Percentiles rank a stretch among this genome's conserved stretches.
Evolutionary conservation across 92 coral and sea anemone species (phyloP).

Genomic region (Siderastrea radians): DNA sequence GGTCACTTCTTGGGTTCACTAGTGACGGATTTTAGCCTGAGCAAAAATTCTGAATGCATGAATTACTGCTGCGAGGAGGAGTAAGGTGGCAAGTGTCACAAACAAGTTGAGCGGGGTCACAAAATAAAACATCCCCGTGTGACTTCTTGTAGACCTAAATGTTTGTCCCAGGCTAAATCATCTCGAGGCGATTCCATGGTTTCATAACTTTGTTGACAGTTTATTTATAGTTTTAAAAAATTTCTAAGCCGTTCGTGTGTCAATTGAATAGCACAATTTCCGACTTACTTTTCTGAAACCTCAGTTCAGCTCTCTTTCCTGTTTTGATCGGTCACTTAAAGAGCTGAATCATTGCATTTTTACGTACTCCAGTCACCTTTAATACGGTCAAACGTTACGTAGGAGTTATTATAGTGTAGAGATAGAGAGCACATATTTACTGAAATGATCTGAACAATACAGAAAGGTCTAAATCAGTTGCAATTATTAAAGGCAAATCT

Average conservation of each 20-base stretch:
- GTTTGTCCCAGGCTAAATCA: no score
- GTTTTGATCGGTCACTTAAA: not conserved
- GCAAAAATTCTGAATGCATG: not conserved
- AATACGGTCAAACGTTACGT: not conserved
- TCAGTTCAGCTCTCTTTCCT: not conserved
- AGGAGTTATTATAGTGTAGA: no score
- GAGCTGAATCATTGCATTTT: no score
- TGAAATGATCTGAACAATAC: no score
- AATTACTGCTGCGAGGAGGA: not conserved
- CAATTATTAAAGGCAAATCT: no score
- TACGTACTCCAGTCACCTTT: not conserved
- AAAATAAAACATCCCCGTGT: not conserved
- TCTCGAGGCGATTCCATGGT: not conserved
- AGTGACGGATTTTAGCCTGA: not conserved
- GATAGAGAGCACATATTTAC: no score
- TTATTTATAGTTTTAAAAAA: not conserved
- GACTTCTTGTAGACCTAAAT: not conserved
- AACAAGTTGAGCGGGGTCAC: not conserved
- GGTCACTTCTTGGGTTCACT: not conserved
- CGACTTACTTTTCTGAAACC: not conserved
- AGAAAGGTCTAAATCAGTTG: no score
- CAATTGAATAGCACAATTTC: not conserved
- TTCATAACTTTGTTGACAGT: not conserved
- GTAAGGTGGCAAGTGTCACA: not conserved
- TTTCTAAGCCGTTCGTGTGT: not conserved